Conservation (phyloP, 2,888 invertebrate species). For the Leptopilina myrica region DNA sequence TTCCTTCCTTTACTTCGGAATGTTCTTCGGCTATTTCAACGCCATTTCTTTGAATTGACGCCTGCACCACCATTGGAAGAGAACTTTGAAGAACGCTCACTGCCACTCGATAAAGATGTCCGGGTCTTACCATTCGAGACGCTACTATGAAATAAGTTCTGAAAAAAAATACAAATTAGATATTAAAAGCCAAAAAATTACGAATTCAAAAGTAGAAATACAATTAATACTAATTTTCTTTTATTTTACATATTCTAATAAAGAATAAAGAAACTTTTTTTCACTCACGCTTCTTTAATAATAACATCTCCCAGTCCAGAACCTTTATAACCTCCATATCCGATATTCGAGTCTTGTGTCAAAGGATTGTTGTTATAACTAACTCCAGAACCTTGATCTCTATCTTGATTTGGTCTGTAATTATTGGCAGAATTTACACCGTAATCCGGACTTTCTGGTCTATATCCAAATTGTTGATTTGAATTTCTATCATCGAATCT, state of each 20-base stretch:
- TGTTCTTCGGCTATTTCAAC: slow-evolving; percentile 92
- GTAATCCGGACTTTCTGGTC: slow-evolving; percentile 8
- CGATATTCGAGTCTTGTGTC: slow-evolving; percentile 21
- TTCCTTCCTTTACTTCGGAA: slow-evolving; percentile 89
- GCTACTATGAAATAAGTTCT: slow-evolving; percentile 96
- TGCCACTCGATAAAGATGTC: slow-evolving; percentile 92
- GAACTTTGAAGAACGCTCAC: slow-evolving; percentile 89
- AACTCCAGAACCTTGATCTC: slow-evolving; percentile 49
- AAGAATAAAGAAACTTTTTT: neutral
- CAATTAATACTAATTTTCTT: no score
- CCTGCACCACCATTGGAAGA: slow-evolving; percentile 89
- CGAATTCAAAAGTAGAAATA: no score
- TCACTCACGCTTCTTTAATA: slow-evolving; percentile 71
- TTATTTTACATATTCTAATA: no score
- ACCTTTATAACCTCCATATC: slow-evolving; percentile 45
- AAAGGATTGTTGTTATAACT: slow-evolving; percentile 12
- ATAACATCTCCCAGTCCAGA: slow-evolving; percentile 61
- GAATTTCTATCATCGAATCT: slow-evolving; percentile 63
- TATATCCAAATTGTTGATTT: slow-evolving; percentile 50
- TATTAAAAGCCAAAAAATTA: no score
- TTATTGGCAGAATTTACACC: neutral
- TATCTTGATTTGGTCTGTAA: slow-evolving; percentile 60
- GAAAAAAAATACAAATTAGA: slow-evolving; percentile 63
- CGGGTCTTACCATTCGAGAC: slow-evolving; percentile 93
- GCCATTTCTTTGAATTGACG: slow-evolving; percentile 92